Base-by-base conservation (phyloP, 1,140 invertebrate genomes). In the Dolichoris vasculosae region DNA sequence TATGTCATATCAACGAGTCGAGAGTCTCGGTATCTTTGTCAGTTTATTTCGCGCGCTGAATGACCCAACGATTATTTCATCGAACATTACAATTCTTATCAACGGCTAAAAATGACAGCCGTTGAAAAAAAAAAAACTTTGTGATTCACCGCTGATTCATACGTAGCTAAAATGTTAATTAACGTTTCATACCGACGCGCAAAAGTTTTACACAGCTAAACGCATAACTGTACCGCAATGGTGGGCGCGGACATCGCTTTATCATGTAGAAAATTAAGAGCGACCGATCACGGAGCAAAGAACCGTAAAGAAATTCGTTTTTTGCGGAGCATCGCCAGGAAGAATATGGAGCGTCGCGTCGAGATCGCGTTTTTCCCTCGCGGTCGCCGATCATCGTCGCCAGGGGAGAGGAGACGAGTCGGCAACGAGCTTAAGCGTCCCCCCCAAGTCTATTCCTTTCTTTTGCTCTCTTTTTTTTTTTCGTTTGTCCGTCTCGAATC, bases 51-150 rank as follows among this genome's bases (percentile, higher is more conserved):
- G 26, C 15, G 30, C 1, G 6, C 9, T 73, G 40, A 73, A 20
- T 73, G 69, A 43, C 40, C 43, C 69, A 73, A 73, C 23, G 69
- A 73, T 73, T 73, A 73, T 73, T 73, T 73, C 69, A 73, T 73
- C 69, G 69, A 38, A 43, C n/a, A 73, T 43, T 73, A 73, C 69
- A 73, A 73, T 73, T 73, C 38, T 73, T 73, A 73, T 73, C 69
- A 73, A 43, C 38, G 20, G 69, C 69, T 73, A 23, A 73, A 73
- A 73, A 73, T 43, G 69, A 43, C 69, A 23, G 40, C 20, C 69
- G 40, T 73, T 73, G 23, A 73, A 64, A n/a, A n/a, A n/a, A n/a
- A 73, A 71, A 73, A 73, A 73, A 73, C 26, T 73, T 73, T 73
- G 69, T 73, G 69, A 73, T 73, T 73, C 69, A 73, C 67, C 35